Evolutionary conservation across 2,888 invertebrate species (phyloP).

Genomic region (Tipula vernalis): DNA sequence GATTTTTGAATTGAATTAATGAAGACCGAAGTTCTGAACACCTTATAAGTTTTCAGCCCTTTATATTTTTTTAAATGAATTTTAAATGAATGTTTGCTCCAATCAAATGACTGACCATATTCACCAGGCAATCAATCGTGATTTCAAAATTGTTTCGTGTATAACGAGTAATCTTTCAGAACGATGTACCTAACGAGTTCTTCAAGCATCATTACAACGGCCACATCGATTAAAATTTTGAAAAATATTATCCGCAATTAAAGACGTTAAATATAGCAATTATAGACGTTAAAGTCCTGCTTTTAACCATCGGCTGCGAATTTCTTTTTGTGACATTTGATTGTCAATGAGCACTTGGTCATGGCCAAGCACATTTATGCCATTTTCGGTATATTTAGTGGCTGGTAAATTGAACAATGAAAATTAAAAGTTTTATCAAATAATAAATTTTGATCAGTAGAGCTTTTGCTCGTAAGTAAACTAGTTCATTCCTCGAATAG

Average conservation of each 20-base stretch:
- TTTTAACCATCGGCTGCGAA: background rate
- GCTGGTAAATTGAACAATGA: background rate
- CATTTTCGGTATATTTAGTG: background rate
- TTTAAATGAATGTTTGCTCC: too few species aligned
- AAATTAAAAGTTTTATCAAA: too few species aligned
- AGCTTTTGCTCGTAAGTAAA: too few species aligned
- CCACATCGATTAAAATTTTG: background rate
- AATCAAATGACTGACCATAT: background rate
- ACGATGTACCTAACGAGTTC: background rate
- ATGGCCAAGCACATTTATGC: background rate
- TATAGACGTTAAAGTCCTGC: background rate
- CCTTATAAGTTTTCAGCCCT: too few species aligned
- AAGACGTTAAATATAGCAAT: conserved; percentile 34
- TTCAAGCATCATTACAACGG: background rate
- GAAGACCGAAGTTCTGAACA: too few species aligned
- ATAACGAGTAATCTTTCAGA: background rate
- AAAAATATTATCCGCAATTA: conserved; percentile 40
- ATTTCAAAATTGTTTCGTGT: background rate
- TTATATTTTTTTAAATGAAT: too few species aligned
- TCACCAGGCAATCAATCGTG: background rate
- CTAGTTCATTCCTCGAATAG: too few species aligned
- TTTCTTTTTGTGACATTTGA: background rate
- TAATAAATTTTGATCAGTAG: too few species aligned
- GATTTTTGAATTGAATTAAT: too few species aligned
- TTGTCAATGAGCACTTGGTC: background rate